These are phyloP conservation scores for Aphyosemion australe DNA, from an alignment of 2,113 vertebrate species.

Conservation along the genomic window DNA sequence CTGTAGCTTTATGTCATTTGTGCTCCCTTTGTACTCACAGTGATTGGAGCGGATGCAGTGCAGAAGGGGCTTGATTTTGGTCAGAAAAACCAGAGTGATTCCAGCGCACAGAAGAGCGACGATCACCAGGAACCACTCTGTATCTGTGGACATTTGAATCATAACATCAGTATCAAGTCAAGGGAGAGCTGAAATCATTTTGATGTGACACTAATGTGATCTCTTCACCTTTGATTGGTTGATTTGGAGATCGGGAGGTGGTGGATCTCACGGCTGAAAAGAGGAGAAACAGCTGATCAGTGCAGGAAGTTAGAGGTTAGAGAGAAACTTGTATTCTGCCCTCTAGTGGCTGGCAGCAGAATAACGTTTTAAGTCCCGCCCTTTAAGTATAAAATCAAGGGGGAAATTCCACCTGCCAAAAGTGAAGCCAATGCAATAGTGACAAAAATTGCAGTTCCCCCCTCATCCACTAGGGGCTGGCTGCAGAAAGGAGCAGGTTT, in stretches of 20 bases:
- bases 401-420: no score
- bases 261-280: neutral
- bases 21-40: conserved; percentile 44
- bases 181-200: neutral
- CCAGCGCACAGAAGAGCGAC: conserved; percentile 48
- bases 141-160: conserved; percentile 43
- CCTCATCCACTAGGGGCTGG: no score
- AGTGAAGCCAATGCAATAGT: no score
- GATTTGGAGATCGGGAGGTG: rapidly evolving
- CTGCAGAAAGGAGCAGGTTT: no score
- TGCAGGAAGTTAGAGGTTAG: neutral
- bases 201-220: neutral
- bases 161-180: neutral
- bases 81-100: conserved; percentile 35
- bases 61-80: conserved; percentile 49
- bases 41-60: conserved; percentile 46
- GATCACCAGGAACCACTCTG: conserved; percentile 56
- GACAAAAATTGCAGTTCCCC: no score
- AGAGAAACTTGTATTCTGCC: no score
- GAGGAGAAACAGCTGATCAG: neutral
- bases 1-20: neutral
- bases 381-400: no score
- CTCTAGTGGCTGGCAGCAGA: no score
- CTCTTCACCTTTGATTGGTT: conserved; percentile 27
- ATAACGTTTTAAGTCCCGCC: no score